Percentiles rank a stretch among this genome's conserved stretches.
These are phyloP conservation scores for Nebria ingens DNA, from an alignment of 1,140 invertebrate species.

Conservation along the genomic window DNA sequence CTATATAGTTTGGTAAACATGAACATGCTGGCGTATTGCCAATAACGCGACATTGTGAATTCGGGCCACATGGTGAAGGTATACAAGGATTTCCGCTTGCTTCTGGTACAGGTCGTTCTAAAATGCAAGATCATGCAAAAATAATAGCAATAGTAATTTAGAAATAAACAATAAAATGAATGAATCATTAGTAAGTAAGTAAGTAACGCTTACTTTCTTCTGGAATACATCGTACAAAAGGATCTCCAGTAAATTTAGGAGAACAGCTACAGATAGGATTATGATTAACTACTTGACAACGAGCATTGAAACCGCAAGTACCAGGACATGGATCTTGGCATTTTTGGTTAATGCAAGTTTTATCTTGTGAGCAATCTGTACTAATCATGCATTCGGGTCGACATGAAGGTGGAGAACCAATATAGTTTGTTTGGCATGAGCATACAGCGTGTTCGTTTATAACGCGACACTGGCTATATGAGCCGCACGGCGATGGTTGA, in stretches of 20 bases:
- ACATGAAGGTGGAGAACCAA: constrained; percentile 58
- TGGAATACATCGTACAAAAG: constrained; percentile 54
- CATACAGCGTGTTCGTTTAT: constrained; percentile 56
- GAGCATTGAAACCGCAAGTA: constrained; percentile 61
- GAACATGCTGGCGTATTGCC: constrained; percentile 61
- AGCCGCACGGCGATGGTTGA: constrained; percentile 55
- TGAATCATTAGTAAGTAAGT: constrained; percentile 13
- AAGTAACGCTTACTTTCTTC: constrained; percentile 37
- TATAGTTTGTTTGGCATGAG: constrained; percentile 54
- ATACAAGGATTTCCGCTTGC: constrained; percentile 50
- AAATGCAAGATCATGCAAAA: constrained; percentile 31
- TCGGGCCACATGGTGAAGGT: constrained; percentile 70
- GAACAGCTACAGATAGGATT: constrained; percentile 67
- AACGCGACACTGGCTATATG: constrained; percentile 57
- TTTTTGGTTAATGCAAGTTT: constrained; percentile 60
- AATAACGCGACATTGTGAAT: constrained; percentile 61
- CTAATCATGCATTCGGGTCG: constrained; percentile 65
- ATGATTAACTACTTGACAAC: constrained; percentile 63
- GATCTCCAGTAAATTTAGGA: constrained; percentile 56
- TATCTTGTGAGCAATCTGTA: constrained; percentile 58
- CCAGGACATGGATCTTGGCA: constrained; percentile 66
- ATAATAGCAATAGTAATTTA: not conserved
- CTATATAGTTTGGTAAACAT: constrained; percentile 60
- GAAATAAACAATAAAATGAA: too few species aligned
- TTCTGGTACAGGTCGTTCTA: constrained; percentile 34